Base-by-base conservation (phyloP, 2,888 invertebrate genomes). In the Hyppa rectilinea region DNA sequence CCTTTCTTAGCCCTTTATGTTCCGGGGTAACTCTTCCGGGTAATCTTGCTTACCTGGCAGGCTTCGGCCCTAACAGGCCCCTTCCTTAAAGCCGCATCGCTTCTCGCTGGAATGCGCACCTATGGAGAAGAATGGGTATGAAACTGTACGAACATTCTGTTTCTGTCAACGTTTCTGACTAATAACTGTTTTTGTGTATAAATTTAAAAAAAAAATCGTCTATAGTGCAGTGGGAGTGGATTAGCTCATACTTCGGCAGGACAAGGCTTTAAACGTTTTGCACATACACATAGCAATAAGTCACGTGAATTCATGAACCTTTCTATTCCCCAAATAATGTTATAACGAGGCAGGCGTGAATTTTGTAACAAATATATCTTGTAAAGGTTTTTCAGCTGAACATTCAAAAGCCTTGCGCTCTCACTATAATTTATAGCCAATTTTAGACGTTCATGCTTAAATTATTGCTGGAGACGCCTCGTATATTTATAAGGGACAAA, bases 371-470 rank as follows among this genome's bases (percentile, higher is more conserved):
- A 60, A 73, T 34, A 59, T 52, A 53, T 55, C 14, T 59, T 59
- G 65, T 60, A 31, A 60, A 75, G 66, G 36, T 66, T 74, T 63
- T 59, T 66, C 49, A 63, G 29, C 29, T 78, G 45, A 60, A 60
- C 63, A 52, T 64, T 64, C 52, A 72, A 64, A 76, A 63, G 34
- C 55, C 47, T 20, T 65, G 64, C 53, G 67, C 31, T 62, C 55
- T 47, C 50, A 71, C 72, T 80, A 70, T 80, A 78, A 85, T 84
- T 85, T 83, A 84, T 83, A 59, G 59, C 75, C 84, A 81, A 81
- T 84, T 85, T 85, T 69, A 81, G 81, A 83, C 75, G 77, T 73
- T 80, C 81, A 77, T 76, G 80, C 73, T 81, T 78, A 83, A 85
- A 83, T 78, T 82, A 83, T 85, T 80, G 65, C 79, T 40, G 36